Conservation (phyloP, 2,113 vertebrate species). For the Strix uralensis region DNA sequence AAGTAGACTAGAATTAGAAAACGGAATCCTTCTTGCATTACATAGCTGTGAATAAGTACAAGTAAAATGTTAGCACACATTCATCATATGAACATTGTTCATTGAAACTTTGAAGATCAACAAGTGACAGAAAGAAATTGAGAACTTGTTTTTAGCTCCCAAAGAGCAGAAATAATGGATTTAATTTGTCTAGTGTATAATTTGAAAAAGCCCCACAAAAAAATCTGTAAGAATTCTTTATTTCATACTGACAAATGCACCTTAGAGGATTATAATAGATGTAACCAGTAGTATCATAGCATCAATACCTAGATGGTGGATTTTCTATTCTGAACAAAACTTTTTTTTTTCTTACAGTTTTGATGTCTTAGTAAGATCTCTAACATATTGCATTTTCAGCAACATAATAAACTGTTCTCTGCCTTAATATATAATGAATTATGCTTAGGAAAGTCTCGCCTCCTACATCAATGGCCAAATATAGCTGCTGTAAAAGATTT, state of each 20-base stretch:
- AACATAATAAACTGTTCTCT: background rate
- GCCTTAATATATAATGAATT: background rate
- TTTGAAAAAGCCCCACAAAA: background rate
- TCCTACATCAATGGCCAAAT: background rate
- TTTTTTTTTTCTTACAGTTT: background rate
- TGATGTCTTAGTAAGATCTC: background rate
- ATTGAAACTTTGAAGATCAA: background rate
- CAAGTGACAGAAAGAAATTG: conserved; percentile 8
- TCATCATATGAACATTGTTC: background rate
- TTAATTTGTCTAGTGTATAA: background rate
- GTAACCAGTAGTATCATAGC: background rate
- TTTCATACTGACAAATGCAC: conserved; percentile 2
- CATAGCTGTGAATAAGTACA: background rate
- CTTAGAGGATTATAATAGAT: background rate
- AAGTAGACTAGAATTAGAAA: background rate
- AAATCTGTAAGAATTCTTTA: background rate
- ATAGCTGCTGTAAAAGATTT: background rate
- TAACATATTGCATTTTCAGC: background rate
- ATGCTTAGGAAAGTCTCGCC: background rate
- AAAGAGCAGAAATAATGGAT: background rate
- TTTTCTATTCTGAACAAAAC: background rate
- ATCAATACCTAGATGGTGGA: background rate
- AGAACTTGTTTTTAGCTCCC: conserved; percentile 2
- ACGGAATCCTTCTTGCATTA: background rate
- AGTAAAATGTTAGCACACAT: background rate